These are phyloP conservation scores for Aepyceros melampus DNA, from an alignment of 2,113 vertebrate genomes.

Conservation along the genomic window DNA sequence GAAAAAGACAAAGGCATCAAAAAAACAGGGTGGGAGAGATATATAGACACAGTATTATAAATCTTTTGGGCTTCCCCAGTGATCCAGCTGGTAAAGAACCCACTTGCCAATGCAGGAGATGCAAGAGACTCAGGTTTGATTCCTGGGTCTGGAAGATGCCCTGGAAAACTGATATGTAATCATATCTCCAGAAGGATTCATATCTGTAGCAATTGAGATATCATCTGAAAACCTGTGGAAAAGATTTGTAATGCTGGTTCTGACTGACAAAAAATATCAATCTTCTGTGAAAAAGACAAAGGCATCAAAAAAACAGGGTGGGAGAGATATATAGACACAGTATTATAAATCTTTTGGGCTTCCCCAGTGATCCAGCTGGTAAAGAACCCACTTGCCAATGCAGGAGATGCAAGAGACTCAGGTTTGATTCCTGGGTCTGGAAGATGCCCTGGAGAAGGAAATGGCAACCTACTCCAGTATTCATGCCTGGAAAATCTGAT, in stretches of 20 bases:
- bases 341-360: not conserved
- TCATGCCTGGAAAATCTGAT: not conserved
- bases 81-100: not conserved
- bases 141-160: not conserved
- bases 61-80: not conserved
- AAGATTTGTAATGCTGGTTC: not conserved
- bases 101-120: not conserved
- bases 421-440: not conserved
- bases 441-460: not conserved
- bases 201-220: not conserved
- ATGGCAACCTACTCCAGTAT: not conserved
- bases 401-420: not conserved
- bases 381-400: not conserved
- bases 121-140: not conserved
- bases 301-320: not conserved
- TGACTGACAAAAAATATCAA: not conserved
- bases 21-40: not conserved
- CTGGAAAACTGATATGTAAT: not conserved
- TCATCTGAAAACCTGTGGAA: not conserved
- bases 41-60: not conserved
- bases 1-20: not conserved
- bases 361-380: not conserved
- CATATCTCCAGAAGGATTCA: not conserved
- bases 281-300: not conserved
- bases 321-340: not conserved